These are phyloP conservation scores for Meles meles DNA, from an alignment of 2,113 vertebrate species.

Conservation along the genomic window DNA sequence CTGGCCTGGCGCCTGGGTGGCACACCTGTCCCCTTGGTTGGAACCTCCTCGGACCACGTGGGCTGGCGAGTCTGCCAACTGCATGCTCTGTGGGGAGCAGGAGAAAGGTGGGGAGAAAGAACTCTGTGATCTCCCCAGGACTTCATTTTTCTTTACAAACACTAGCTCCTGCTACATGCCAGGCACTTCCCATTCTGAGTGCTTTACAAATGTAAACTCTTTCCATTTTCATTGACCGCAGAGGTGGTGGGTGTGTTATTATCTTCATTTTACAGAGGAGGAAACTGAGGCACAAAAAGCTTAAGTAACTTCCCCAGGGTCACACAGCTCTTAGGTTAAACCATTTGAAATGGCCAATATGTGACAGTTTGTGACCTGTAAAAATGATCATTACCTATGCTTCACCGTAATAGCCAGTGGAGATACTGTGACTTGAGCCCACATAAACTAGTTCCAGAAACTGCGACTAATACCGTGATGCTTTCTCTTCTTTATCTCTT, in stretches of 20 bases:
- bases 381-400: not conserved
- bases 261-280: not conserved
- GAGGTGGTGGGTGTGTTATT: not conserved
- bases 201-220: not conserved
- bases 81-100: not conserved
- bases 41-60: not conserved
- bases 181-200: not conserved
- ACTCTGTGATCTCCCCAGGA: not conserved
- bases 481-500: not conserved
- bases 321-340: not conserved
- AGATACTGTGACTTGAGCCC: not conserved
- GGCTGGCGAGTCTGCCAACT: not conserved
- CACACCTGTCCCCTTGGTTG: not conserved
- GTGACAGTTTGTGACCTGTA: not conserved
- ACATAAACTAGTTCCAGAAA: not conserved
- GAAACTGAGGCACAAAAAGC: not conserved
- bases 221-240: not conserved
- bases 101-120: not conserved
- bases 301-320: not conserved
- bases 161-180: not conserved
- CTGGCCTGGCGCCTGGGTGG: not conserved
- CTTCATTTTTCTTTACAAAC: not conserved
- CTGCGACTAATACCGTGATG: rapidly evolving
- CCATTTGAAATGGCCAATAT: not conserved
- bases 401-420: not conserved